Conservation (phyloP, 2,888 invertebrate genomes). For the Tenthredo scrophulariae region DNA sequence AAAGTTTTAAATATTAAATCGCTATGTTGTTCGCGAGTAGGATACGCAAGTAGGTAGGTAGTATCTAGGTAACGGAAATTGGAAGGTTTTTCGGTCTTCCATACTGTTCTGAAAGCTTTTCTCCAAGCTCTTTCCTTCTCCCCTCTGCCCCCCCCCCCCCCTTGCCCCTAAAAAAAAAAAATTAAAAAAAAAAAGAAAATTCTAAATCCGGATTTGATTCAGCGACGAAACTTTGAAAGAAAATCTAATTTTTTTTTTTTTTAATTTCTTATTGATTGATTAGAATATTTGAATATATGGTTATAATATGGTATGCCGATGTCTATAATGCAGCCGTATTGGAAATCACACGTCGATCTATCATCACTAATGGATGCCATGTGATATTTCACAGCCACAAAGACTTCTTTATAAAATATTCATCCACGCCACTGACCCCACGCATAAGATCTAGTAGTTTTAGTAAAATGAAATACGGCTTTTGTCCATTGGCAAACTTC, state of each 20-base stretch:
- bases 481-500: not conserved
- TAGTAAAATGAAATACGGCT: not conserved
- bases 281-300: too few relatives aligned
- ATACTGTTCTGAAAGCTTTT: not conserved
- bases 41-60: not conserved
- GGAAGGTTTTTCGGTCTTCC: not conserved
- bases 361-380: not conserved
- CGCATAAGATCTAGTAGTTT: not conserved
- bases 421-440: not conserved
- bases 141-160: not conserved
- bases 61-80: not conserved
- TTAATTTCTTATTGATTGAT: too few relatives aligned
- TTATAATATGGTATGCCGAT: too few relatives aligned
- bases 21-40: not conserved
- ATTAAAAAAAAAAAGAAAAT: not conserved
- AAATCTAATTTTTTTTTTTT: too few relatives aligned
- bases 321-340: not conserved
- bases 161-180: not conserved
- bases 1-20: constrained; percentile 30
- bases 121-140: not conserved
- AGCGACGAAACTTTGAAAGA: too few relatives aligned
- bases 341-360: not conserved
- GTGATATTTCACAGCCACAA: not conserved
- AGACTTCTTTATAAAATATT: not conserved
- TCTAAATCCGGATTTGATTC: not conserved